These are phyloP conservation scores for Petrolisthes cinctipes DNA, from an alignment of 2,888 invertebrate genomes.

Conservation along the genomic window DNA sequence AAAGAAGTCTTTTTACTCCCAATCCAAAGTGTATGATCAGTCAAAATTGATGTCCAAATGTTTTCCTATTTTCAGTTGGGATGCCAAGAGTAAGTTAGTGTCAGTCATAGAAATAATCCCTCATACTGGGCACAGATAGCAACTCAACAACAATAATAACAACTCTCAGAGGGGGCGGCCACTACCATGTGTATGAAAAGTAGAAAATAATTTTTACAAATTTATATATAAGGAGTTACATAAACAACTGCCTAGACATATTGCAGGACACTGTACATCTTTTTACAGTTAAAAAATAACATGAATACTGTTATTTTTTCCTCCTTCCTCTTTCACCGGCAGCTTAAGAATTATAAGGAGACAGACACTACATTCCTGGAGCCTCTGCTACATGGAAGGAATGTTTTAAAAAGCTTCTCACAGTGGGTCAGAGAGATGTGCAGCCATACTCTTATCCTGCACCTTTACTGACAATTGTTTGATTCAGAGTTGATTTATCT, in stretches of 20 bases:
- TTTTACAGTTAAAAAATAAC: slow-evolving; percentile 45
- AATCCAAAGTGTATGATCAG: too few relatives aligned
- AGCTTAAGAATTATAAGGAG: slow-evolving; percentile 16
- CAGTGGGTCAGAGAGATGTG: slow-evolving; percentile 21
- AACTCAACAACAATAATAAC: slow-evolving; percentile 18
- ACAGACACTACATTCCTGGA: slow-evolving; percentile 31
- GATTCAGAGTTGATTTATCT: too few relatives aligned
- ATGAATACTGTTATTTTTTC: slow-evolving; percentile 41
- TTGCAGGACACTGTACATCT: slow-evolving; percentile 44
- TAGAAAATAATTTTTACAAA: slow-evolving; percentile 44
- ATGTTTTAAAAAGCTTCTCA: slow-evolving; percentile 27
- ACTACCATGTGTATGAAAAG: slow-evolving; percentile 33
- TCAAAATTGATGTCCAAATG: too few relatives aligned
- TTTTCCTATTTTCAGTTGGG: background rate
- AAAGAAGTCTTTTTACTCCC: too few relatives aligned
- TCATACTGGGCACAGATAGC: slow-evolving; percentile 22
- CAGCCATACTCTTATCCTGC: background rate
- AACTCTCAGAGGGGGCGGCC: background rate
- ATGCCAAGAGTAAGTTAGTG: background rate
- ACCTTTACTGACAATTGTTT: too few relatives aligned
- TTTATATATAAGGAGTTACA: slow-evolving; percentile 27
- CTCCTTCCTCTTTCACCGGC: background rate
- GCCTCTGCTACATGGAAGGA: slow-evolving; percentile 32
- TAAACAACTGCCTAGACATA: slow-evolving; percentile 34
- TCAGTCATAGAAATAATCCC: too few relatives aligned